A percentile compares a stretch with the other conserved stretches of the same genome.
phyloP scores from a whole-genome alignment of 2,113 vertebrate genomes.

The Glaucomys volans region DNA sequence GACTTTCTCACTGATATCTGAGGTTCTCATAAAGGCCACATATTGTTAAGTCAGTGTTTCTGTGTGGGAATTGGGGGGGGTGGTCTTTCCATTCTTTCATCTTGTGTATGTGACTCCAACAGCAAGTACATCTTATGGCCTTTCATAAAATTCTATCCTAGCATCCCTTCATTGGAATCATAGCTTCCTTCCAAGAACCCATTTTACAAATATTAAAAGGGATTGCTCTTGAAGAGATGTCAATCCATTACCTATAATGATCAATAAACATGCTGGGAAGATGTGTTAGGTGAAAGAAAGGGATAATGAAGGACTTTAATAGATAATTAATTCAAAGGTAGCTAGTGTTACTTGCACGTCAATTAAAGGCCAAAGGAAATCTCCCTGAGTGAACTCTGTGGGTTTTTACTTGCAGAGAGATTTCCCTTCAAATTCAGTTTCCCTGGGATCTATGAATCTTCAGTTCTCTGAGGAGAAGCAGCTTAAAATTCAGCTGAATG shows the following conservation, averaged over 20 bases:
- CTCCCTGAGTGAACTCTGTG: neutral
- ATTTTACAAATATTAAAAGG: conserved; percentile 52
- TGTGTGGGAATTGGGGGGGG: neutral
- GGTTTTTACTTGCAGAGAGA: conserved; percentile 40
- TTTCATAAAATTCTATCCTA: neutral
- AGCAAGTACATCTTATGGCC: neutral
- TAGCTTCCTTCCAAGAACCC: neutral
- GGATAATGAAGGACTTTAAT: conserved; percentile 39
- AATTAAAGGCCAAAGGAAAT: conserved; percentile 60
- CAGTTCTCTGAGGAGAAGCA: neutral
- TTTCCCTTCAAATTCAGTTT: conserved; percentile 54
- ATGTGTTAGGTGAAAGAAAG: conserved; percentile 46
- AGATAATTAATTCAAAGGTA: conserved; percentile 32
- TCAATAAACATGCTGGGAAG: conserved; percentile 29
- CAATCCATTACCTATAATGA: conserved; percentile 27
- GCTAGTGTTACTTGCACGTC: conserved; percentile 29
- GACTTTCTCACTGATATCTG: neutral
- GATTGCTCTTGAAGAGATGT: conserved; percentile 46
- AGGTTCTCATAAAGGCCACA: neutral
- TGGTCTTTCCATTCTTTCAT: neutral
- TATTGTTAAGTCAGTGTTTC: conserved; percentile 4
- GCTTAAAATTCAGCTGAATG: conserved; percentile 41
- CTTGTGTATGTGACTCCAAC: neutral
- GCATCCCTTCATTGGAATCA: neutral
- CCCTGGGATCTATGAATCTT: conserved; percentile 18